Conservation (phyloP, 2,888 invertebrate species). For the Rhaphigaster nebulosa region DNA sequence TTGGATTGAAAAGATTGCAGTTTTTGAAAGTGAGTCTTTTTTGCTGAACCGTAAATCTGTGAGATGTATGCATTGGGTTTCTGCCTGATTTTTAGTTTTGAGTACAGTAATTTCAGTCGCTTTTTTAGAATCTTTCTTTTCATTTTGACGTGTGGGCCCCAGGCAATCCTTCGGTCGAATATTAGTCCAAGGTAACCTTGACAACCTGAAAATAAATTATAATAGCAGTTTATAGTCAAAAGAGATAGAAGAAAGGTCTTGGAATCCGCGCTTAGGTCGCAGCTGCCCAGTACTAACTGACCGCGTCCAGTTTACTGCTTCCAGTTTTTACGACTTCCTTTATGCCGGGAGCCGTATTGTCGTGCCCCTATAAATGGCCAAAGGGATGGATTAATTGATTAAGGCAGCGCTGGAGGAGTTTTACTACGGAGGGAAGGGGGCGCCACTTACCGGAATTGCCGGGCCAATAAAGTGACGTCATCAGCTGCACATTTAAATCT, state of each 20-base stretch:
- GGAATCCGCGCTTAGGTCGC: background rate
- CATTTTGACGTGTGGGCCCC: too few species aligned
- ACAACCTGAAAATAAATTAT: too few species aligned
- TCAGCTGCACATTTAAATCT: constrained; percentile 54
- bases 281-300: constrained; percentile 45
- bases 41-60: too few species aligned
- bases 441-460: constrained; percentile 49
- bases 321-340: constrained; percentile 49
- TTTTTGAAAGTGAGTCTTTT: too few species aligned
- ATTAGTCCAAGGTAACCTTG: too few species aligned
- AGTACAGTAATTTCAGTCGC: too few species aligned
- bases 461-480: constrained; percentile 54
- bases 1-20: too few species aligned
- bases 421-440: constrained; percentile 32
- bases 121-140: too few species aligned
- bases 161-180: too few species aligned
- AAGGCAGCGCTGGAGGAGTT: constrained; percentile 40
- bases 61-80: too few species aligned
- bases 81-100: too few species aligned
- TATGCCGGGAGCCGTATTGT: constrained; percentile 50
- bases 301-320: constrained; percentile 53
- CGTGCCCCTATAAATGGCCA: constrained; percentile 48
- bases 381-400: constrained; percentile 55
- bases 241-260: too few species aligned
- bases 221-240: background rate